Evolutionary conservation across 2,888 invertebrate species (phyloP), one percentile per base, ranked within the genome.

Genomic region (Xanthorhoe spadicearia): DNA sequence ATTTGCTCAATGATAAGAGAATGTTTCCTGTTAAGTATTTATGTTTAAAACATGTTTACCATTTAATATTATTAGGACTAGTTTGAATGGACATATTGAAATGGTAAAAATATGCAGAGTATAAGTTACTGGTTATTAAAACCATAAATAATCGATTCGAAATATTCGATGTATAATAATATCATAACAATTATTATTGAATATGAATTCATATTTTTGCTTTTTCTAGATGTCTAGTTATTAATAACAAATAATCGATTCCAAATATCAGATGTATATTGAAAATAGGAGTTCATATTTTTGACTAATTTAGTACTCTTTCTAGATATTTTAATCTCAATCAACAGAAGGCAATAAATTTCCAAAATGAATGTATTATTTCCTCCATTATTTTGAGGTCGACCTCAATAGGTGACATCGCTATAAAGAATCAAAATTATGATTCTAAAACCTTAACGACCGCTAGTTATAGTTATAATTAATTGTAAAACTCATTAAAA

Each of bases 401-500:
- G 52, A 38, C 52, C 60, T 68, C 58, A 64, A 68, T 72, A 62
- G 38, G 32, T 60, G 67, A 58, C 68, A 62, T 52, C 49, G 56
- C 55, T 64, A 68, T 71, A 73, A 73, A 73, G 32, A 51, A 51
- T 52, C 51, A 61, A 66, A 71, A 66, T 66, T 67, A 70, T 68
- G 68, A 53, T 61, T 61, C 56, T 53, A 15, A 28, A 17, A 56
- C 48, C 49, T 73, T 71, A 67, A 71, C 64, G 65, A 67, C 59
- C 65, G 43, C 66, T 57, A 61, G 70, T 71, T 69, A 62, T 59
- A 60, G 61, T 55, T n/a, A 54, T 58, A 68, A 71, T 71, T 66
- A 65, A 71, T 68, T 65, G 70, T 71, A 64, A 70, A 73, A 73
- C 63, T 65, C 61, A 71, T 73, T 73, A 64, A 60, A 68, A 64